Evolutionary conservation across 2,113 vertebrate genomes (phyloP), one percentile per base, ranked within the genome.

Genomic region (Callipepla squamata): DNA sequence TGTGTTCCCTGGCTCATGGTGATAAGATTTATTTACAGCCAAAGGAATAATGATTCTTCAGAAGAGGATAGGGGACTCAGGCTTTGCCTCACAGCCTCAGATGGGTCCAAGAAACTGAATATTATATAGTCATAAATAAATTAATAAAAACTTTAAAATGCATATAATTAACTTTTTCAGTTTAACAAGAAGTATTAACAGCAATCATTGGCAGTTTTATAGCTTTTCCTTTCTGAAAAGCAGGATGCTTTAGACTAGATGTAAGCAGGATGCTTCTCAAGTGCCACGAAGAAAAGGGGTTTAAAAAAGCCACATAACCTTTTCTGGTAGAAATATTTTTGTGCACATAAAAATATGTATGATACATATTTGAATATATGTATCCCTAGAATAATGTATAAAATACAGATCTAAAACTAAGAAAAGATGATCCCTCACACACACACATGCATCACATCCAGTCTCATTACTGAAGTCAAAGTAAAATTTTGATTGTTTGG

Each of bases 311-410:
- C 76, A 74, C 74, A 73, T 92, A 85, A 51, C 34, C 95, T 78
- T 67, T 75, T 78, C 78, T 81, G 47, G 81, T 73, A 96, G 94
- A 96, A 97, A 93, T 86, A 95, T 87, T 93, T 78, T 82, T 95
- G 77, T 68, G 32, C 11, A 34, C 42, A 32, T 47, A 79, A 26
- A 73, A 62, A 51, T 26, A 59, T 18, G 12, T 47, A 23, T 36
- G 2, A 51, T 18, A 45, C 2, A 21, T 40, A 74, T 65, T 73
- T 74, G 74, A 65, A 80, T 66, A 74, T 77, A 58, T 20, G 36
- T 36, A 77, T 42, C 32, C 81, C 26, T 79, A 70, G 65, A 45
- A n/a, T 48, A 94, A 83, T 13, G 22, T 15, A 70, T 87, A 94
- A 88, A 72, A 92, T 86, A 94, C 14, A 62, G 59, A 74, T 94